Base-by-base conservation (phyloP, 2,113 vertebrate species). In the Andinoacara biseriatus region DNA sequence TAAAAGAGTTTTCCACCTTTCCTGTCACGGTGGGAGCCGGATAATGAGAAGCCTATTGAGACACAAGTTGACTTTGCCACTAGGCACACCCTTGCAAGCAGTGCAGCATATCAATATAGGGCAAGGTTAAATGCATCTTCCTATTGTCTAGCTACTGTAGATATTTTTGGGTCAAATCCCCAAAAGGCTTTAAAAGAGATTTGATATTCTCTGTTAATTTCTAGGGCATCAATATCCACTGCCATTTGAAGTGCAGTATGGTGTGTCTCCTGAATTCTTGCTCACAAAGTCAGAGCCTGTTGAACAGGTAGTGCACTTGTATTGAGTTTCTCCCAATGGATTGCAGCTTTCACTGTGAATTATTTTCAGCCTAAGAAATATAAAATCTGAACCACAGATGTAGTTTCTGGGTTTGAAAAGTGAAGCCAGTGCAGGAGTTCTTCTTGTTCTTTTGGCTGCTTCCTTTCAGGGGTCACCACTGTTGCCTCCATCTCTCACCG, bases 21-120 rank as follows among this genome's bases (percentile, higher is more conserved):
- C 77, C 86, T 88, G 86, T 90, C 87, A 88, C 29, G 77, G 83
- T 76, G 82, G 82, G 80, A 77, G 82, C 80, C 20, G 35, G 90
- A 93, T 94, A 93, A 94, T 91, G 90, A 95, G 93, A 78, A 75
- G 87, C 80, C 93, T 72, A 82, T 83, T 74, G 94, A 94, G 93
- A 94, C 81, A n/a, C 67, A 10, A 33, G 76, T 78, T 93, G 93
- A 95, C 94, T 94, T 95, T 95, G 94, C 94, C 93, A 91, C 11
- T n/a, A 86, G 94, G 93, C 93, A 92, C 84, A 83, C 81, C 84
- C 92, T 86, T 59, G 60, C 59, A 74, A 79, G 83, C 58, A 22
- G 81, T 7, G 2, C 46, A 40, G 86, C 76, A 88, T 93, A 94
- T 93, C 89, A 93, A 94, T 91, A 90, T 92, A 91, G 90, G 85